Base-by-base conservation (phyloP, 1,140 invertebrate genomes). In the Pemphigus obesinymphae region DNA sequence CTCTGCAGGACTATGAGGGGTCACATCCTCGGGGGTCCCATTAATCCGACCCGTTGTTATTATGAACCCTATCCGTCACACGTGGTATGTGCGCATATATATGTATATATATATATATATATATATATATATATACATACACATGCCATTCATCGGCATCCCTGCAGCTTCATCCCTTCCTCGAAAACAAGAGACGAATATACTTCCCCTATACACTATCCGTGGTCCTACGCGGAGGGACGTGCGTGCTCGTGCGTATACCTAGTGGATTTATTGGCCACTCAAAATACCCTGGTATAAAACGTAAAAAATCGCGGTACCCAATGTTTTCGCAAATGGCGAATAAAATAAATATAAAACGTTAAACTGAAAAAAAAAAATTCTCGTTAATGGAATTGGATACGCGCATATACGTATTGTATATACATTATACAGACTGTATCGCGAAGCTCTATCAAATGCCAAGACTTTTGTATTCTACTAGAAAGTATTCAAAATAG, bases 21-120 rank as follows among this genome's bases (percentile, higher is more conserved):
- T n/a, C 15, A 26, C 23, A 15, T 45, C 40, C 66, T 45, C 37
- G 68, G 23, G 34, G 68, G 68, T 70, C 40, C 40, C 15, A 45
- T 70, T 70, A 70, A 70, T 70, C 68, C 68, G 15, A 26, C 29
- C 68, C 66, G 37, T 70, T 70, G 26, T 43, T 70, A 70, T 70
- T 26, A 70, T n/a, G n/a, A 70, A 70, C 66, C 11, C 66, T 70
- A 70, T 70, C 37, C 37, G 37, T 70, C 66, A 43, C 66, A 26
- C n/a, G n/a, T 11, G 34, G n/a, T 70, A 23, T 40, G 8, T 13
- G 7, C 11, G 31, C 11, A 53, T 3, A n/a, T n/a, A n/a, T n/a
- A n/a, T n/a, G n/a, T n/a, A n/a, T n/a, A n/a, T n/a, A n/a, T n/a
- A n/a, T n/a, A n/a, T n/a, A n/a, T n/a, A n/a, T n/a, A n/a, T n/a